phyloP scores from a whole-genome alignment of 2,888 invertebrate species.

The Incurvaria masculella region DNA sequence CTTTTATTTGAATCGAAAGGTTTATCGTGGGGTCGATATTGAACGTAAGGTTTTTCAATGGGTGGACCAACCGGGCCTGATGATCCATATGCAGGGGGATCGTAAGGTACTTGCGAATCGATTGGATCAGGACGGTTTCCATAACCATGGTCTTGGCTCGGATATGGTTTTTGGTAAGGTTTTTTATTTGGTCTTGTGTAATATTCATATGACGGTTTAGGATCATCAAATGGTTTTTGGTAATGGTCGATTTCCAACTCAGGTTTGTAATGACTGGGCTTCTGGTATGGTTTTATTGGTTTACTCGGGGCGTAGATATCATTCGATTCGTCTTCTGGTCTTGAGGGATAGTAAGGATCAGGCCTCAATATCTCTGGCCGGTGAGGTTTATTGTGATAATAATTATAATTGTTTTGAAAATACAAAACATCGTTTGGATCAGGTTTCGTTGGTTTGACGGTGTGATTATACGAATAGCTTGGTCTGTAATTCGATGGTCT shows the following conservation, averaged over 20 bases:
- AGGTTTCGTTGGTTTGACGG: constrained; percentile 18
- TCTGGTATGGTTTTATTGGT: constrained; percentile 18
- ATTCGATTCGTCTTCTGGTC: constrained; percentile 22
- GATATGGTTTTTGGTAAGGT: constrained; percentile 22
- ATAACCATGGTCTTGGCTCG: constrained; percentile 20
- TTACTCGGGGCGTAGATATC: constrained; percentile 22
- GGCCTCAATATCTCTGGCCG: constrained; percentile 21
- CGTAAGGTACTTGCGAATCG: background rate
- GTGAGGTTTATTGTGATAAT: background rate
- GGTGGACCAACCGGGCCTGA: background rate
- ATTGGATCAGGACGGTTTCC: constrained; percentile 12
- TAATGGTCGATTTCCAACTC: constrained; percentile 18
- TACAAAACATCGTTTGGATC: constrained; percentile 32
- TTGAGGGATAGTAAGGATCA: constrained; percentile 24
- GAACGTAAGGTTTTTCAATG: background rate
- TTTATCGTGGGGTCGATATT: background rate
- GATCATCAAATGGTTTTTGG: constrained; percentile 22
- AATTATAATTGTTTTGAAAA: constrained; percentile 25
- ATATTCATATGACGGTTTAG: constrained; percentile 35
- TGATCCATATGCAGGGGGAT: background rate
- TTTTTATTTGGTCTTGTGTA: constrained; percentile 35
- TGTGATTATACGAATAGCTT: constrained; percentile 7
- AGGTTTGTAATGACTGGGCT: constrained; percentile 13
- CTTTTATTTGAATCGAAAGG: background rate
- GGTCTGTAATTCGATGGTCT: constrained; percentile 11